Percentiles rank a stretch among this genome's conserved stretches.
Evolutionary conservation across 2,888 invertebrate genomes (phyloP).

Genomic region (Sicus ferrugineus): DNA sequence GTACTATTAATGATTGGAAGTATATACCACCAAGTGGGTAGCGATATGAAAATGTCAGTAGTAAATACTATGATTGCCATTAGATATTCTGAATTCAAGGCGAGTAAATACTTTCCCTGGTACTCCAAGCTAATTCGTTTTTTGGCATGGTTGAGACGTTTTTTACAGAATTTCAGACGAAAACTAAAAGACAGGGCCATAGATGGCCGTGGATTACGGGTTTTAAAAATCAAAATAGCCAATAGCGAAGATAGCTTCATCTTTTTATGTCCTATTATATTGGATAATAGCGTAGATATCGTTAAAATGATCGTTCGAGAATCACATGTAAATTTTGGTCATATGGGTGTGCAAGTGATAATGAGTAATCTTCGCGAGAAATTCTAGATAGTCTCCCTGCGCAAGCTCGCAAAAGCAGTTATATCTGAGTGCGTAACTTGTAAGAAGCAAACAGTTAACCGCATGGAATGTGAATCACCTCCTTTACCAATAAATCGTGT

Average conservation of each 20-base stretch:
- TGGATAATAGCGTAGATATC: neutral
- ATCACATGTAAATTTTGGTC: constrained; percentile 4
- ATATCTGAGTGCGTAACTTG: constrained; percentile 5
- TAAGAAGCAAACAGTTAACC: constrained; percentile 8
- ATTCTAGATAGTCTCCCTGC: constrained; percentile 1
- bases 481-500: constrained; percentile 2
- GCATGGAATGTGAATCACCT: constrained; percentile 4
- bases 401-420: neutral
- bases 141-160: too few species aligned
- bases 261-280: neutral
- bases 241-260: neutral
- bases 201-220: neutral
- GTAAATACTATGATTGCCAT: too few species aligned
- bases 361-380: constrained; percentile 8
- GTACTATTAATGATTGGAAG: too few species aligned
- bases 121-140: neutral
- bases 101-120: too few species aligned
- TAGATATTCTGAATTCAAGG: too few species aligned
- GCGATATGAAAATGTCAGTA: too few species aligned
- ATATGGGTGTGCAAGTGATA: constrained; percentile 2
- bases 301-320: constrained; percentile 7
- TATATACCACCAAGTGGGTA: too few species aligned
- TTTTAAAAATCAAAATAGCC: neutral
- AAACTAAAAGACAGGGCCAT: too few species aligned
- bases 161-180: too few species aligned